Conservation (phyloP, 30 jellyfish, hydroid and myxozoan genomes). For the Hydractinia symbiolongicarpus region DNA sequence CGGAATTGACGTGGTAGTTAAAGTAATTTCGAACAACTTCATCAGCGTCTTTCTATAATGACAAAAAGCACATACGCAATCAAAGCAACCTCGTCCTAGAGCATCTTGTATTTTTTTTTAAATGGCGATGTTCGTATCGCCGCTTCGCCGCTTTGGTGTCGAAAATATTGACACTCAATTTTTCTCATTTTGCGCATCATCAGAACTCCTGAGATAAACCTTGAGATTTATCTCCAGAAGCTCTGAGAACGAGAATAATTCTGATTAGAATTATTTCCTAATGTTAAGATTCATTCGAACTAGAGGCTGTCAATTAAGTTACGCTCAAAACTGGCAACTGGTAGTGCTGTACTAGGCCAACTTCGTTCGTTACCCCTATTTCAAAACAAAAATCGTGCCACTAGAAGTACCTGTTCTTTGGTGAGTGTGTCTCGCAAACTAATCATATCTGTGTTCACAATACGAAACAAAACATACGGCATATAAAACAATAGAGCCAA, state of each 20-base stretch:
- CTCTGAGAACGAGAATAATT: too few species aligned
- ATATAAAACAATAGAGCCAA: slow-evolving; percentile 20
- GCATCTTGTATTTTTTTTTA: neutral
- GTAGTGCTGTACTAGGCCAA: too few species aligned
- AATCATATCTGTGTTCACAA: slow-evolving; percentile 31
- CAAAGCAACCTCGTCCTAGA: neutral
- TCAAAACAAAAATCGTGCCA: neutral
- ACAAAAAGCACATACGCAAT: neutral
- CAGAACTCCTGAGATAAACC: too few species aligned
- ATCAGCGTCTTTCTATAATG: neutral
- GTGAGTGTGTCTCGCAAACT: slow-evolving; percentile 21
- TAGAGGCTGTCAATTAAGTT: too few species aligned
- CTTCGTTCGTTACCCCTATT: too few species aligned
- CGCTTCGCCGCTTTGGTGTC: neutral
- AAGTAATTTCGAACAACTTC: slow-evolving; percentile 1
- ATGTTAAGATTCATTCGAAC: too few species aligned
- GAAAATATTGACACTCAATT: too few species aligned
- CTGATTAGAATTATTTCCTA: too few species aligned
- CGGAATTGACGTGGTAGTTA: slow-evolving; percentile 9
- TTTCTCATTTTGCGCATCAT: too few species aligned
- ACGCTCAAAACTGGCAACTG: too few species aligned
- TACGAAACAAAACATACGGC: slow-evolving; percentile 36
- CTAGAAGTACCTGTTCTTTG: slow-evolving; percentile 13
- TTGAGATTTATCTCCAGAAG: too few species aligned
- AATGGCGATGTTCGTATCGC: neutral